A percentile compares a stretch with the other conserved stretches of the same genome.
phyloP scores from a whole-genome alignment of 2,113 vertebrate genomes.

The Odocoileus hemionus region DNA sequence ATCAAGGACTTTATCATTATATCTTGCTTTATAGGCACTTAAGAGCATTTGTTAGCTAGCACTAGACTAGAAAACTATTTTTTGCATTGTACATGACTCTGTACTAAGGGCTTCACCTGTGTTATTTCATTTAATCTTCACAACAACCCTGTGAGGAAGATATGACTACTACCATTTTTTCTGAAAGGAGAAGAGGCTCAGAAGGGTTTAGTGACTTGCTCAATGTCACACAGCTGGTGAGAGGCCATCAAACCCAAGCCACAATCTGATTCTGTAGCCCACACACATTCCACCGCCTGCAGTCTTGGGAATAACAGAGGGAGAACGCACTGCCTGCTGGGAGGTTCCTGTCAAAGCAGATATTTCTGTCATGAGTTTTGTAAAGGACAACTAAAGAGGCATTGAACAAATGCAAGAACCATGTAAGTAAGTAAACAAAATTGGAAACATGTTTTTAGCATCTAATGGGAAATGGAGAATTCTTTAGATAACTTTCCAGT shows the following conservation, averaged over 20 bases:
- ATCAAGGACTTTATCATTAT: neutral
- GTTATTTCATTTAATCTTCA: neutral
- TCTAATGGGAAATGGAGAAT: conserved; percentile 35
- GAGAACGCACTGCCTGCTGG: neutral
- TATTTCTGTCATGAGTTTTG: neutral
- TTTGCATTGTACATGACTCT: neutral
- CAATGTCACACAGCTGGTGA: neutral
- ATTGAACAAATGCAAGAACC: neutral
- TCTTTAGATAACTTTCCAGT: conserved; percentile 23
- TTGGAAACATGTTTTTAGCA: conserved; percentile 13
- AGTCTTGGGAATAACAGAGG: neutral
- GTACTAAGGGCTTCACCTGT: neutral
- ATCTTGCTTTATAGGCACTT: neutral
- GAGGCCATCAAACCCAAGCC: neutral
- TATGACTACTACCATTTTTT: neutral
- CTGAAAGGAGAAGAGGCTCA: neutral
- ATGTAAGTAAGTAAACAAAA: conserved; percentile 30
- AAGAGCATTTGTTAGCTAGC: neutral
- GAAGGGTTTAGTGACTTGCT: neutral
- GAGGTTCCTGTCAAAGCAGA: neutral
- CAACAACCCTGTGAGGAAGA: neutral
- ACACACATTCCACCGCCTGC: accelerated
- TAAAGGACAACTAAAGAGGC: neutral
- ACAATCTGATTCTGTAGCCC: neutral
- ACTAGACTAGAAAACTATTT: neutral